Evolutionary conservation across 2,888 invertebrate genomes (phyloP), one percentile per base, ranked within the genome.

Genomic region (Zhuqinia jingwanae): DNA sequence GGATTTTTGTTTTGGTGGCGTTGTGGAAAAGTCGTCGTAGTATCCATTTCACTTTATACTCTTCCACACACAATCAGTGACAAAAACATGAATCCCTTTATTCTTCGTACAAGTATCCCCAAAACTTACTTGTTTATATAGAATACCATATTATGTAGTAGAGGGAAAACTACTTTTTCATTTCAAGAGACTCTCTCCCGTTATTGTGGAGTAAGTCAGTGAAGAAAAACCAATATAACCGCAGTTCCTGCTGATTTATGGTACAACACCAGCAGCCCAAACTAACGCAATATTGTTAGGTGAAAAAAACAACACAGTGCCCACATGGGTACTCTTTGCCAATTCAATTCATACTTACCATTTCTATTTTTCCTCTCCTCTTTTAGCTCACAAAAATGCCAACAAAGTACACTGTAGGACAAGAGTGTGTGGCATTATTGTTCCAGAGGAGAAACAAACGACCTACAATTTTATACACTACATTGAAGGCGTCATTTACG

Each of bases 181-280:
- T 60, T 63, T 63, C 45, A 27, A 79, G 65, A 47, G 79, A 63
- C 60, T 45, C 73, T 3, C 50, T 5, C 2, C 15, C 25, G 13
- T 27, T 50, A 17, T 47, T 47, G 73, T 27, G 25, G 22, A 45
- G 42, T 70, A 36, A 78, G 85, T 77, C 60, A 78, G 70, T 79
- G 78, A 81, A 77, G 82, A 58, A 73, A 85, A 85, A 70, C 85
- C 85, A 79, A 85, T 78, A 85, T 73, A 75, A 75, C 79, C 75
- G 65, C 85, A 85, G 50, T 79, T 73, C 47, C 30, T 15, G 42
- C 42, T 85, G 85, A 85, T 85, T 85, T 85, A 85, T 79, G 85
- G 63, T 75, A 73, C 78, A 79, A 60, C 65, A 47, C 27, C n/a
- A 75, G 36, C 25, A 58, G 73, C 63, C 70, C 25, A 73, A 73